Percentiles rank a stretch among this genome's conserved stretches.
These are phyloP conservation scores for Notothenia rossii DNA, from an alignment of 2,113 vertebrate genomes.

Conservation along the genomic window DNA sequence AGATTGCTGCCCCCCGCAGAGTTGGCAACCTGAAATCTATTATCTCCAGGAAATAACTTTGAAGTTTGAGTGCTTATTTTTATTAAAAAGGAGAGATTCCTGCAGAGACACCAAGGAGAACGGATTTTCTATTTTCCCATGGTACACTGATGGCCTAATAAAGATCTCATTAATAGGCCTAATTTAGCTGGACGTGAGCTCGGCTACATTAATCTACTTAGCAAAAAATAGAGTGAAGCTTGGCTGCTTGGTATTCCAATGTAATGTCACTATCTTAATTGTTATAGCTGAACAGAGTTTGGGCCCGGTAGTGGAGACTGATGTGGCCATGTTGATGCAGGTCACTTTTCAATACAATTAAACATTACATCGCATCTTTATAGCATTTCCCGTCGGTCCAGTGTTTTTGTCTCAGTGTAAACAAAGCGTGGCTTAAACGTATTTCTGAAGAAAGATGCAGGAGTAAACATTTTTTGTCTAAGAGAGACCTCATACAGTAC, in stretches of 20 bases:
- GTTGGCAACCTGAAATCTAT: slow-evolving; percentile 32
- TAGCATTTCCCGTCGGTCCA: background rate
- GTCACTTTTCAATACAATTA: background rate
- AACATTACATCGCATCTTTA: background rate
- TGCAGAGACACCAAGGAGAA: background rate
- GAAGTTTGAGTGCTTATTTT: background rate
- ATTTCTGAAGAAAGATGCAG: too few relatives aligned
- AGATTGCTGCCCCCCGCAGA: slow-evolving; percentile 34
- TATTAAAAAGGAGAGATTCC: background rate
- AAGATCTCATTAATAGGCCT: slow-evolving; percentile 13
- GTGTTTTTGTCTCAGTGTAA: background rate
- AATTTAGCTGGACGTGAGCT: slow-evolving; percentile 25
- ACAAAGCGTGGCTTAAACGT: too few relatives aligned
- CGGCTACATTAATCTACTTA: slow-evolving; percentile 7
- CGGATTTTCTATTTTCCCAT: background rate
- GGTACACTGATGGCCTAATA: slow-evolving; percentile 18
- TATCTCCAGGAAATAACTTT: slow-evolving; percentile 6
- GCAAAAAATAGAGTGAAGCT: slow-evolving; percentile 1
- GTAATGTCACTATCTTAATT: background rate
- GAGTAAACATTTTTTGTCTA: too few relatives aligned
- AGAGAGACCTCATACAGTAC: too few relatives aligned
- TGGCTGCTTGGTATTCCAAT: background rate
- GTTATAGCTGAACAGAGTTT: background rate
- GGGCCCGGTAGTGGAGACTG: background rate
- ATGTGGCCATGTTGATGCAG: background rate